Evolutionary conservation across 2,888 invertebrate species (phyloP), one percentile per base, ranked within the genome.

Genomic region (Epinotia ramella): DNA sequence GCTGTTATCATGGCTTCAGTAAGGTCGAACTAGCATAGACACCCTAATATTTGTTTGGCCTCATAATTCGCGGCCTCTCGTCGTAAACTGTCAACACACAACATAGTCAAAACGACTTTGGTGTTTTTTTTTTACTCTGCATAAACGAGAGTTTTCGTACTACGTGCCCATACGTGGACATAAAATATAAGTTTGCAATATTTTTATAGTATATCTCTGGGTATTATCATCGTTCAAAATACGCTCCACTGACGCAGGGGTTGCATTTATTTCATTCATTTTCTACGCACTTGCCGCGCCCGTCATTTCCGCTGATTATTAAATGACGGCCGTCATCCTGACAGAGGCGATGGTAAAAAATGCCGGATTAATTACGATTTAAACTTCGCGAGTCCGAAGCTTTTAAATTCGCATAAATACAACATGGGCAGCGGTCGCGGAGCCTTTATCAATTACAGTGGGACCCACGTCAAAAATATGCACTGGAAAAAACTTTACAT

Each of bases 381-480:
- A 87, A 91, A 87, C 88, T 88, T 83, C 82, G 83, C 85, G 88
- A 88, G 86, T 88, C 88, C 88, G 88, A 88, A 89, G 90, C 92
- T 91, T 92, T 93, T 93, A 92, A 93, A 93, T 88, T 87, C 89
- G 87, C 89, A 91, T 93, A 92, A 92, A 93, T 93, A 91, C 88
- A 89, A 88, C 91, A 93, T 91, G 90, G 87, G 81, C 80, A 84
- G 84, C 85, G 82, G 85, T 81, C 82, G 82, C 83, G 86, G 82
- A 87, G 89, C 93, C 91, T 92, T 92, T 91, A 93, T 92, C 93
- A 93, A 92, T 93, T 92, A 93, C 90, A 88, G 84, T 81, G 84
- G 86, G 84, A 84, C 83, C 85, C 84, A 84, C 85, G 88, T 87
- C 87, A 88, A 88, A 74, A 92, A 88, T 89, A 86, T 84, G 80